Evolutionary conservation across 2,113 vertebrate genomes (phyloP), one percentile per base, ranked within the genome.

Genomic region (Ailuropoda melanoleuca): DNA sequence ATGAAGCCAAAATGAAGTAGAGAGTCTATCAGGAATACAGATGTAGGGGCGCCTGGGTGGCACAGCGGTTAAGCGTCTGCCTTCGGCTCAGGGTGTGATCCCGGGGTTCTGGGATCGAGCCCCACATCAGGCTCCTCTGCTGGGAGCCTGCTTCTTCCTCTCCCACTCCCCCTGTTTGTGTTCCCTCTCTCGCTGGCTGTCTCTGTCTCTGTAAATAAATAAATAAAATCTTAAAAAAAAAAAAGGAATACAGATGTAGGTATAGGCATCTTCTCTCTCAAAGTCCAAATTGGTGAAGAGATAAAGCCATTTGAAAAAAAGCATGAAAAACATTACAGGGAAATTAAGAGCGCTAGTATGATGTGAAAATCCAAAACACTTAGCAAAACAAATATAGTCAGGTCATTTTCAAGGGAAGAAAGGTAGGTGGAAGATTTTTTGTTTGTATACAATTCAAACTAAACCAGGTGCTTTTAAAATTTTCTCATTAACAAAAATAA

Each of bases 401-500:
- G 34, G 18, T 91, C 46, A 70, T 92, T 91, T 91, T 85, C 53
- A 72, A 91, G 55, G 24, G 17, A 77, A 39, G 3, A 55, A 60
- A 68, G 62, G 62, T 81, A 55, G 29, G 26, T 64, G 56, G 26
- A 50, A 60, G 8, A 50, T 4, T 13, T 93, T 90, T 80, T 14
- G 34, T 12, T 80, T 39, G 43, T 21, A n/a, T 48, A 78, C 21
- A 50, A 21, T 89, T 95, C 50, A 64, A 92, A 70, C 26, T 18
- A 66, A 95, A 93, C 48, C 31, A 58, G 43, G 4, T 48, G 29
- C 2, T 85, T 91, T 74, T 72, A 56, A 23, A 53, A 23, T 84
- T 93, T 87, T 70, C 64, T 93, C 12, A 46, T 66, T 77, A 95
- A 89, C 17, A 81, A 93, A 94, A 94, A 74, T 31, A 48, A 77